Conservation (phyloP, 1,140 invertebrate species). For the Mylabris phalerata region DNA sequence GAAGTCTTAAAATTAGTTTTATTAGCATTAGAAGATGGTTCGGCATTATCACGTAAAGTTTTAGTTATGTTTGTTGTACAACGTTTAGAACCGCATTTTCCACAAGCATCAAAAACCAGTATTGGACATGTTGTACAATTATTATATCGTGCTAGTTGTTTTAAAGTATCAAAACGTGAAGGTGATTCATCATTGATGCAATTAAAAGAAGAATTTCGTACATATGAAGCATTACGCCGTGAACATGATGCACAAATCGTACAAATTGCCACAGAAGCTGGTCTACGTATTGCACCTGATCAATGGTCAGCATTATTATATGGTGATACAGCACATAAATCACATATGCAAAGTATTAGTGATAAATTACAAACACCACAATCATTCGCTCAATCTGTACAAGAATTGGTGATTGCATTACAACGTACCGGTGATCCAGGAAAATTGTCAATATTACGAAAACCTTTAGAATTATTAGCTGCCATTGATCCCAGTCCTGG, state of each 20-base stretch:
- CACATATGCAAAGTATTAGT: conserved; percentile 98
- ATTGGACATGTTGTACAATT: conserved; percentile 98
- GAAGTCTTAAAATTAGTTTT: conserved; percentile 93
- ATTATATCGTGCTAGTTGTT: conserved; percentile 94
- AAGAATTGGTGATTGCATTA: conserved; percentile 86
- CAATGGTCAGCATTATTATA: conserved; percentile 97
- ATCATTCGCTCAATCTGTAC: conserved; percentile 83
- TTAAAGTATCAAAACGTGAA: conserved; percentile 96
- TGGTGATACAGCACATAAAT: conserved; percentile 91
- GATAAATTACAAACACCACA: conserved; percentile 89
- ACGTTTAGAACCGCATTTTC: conserved; percentile 88
- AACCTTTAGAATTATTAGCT: conserved; percentile 78
- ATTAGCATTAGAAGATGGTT: conserved; percentile 91
- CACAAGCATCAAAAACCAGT: conserved; percentile 96
- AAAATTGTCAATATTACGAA: conserved; percentile 67
- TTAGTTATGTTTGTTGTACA: conserved; percentile 99
- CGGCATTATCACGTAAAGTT: conserved; percentile 93
- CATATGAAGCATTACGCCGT: conserved; percentile 84
- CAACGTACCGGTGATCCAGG: conserved; percentile 87
- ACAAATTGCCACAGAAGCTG: conserved; percentile 95
- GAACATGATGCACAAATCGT: conserved; percentile 99
- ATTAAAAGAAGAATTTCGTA: conserved; percentile 94
- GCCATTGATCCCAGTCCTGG: conserved; percentile 76
- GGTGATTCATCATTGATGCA: conserved; percentile 98
- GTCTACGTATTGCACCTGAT: conserved; percentile 92